Evolutionary conservation across 2,113 vertebrate genomes (phyloP).

Genomic region (Festucalex cinctus): DNA sequence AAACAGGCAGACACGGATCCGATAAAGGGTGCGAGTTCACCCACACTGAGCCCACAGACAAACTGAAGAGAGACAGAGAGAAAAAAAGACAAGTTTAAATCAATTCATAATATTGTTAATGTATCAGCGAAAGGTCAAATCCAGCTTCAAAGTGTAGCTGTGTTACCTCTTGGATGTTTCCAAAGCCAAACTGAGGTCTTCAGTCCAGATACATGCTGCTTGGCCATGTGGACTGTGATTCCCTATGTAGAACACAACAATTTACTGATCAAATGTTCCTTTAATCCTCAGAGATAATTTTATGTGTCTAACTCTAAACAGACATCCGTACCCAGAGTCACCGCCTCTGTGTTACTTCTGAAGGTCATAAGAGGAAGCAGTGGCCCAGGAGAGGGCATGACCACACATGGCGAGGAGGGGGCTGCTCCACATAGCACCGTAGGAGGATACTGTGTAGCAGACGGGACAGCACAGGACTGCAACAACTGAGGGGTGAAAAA

Average conservation of each 20-base stretch:
- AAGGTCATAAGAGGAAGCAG: slow-evolving; percentile 77
- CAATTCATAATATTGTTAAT: background rate
- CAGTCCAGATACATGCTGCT: slow-evolving; percentile 85
- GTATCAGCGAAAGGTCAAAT: background rate
- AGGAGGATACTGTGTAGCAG: slow-evolving; percentile 73
- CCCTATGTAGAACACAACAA: slow-evolving; percentile 39
- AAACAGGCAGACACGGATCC: slow-evolving; percentile 77
- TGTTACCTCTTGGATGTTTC: slow-evolving; percentile 79
- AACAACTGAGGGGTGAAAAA: slow-evolving; percentile 67
- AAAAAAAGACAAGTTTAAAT: too few relatives aligned
- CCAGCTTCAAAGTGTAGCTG: background rate
- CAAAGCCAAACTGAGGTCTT: slow-evolving; percentile 82
- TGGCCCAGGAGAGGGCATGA: slow-evolving; percentile 66
- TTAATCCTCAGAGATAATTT: background rate
- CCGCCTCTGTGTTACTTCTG: slow-evolving; percentile 77
- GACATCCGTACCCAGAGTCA: slow-evolving; percentile 67
- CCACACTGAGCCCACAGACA: slow-evolving; percentile 80
- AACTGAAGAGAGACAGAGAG: slow-evolving; percentile 53
- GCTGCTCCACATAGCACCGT: slow-evolving; percentile 78
- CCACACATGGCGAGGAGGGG: slow-evolving; percentile 73
- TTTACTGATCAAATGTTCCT: background rate
- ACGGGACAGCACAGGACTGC: slow-evolving; percentile 64
- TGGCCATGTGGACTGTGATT: slow-evolving; percentile 79
- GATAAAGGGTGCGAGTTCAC: slow-evolving; percentile 80
- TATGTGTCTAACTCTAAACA: background rate